These are phyloP conservation scores for Panthera leo DNA, from an alignment of 2,113 vertebrate species.

Conservation along the genomic window DNA sequence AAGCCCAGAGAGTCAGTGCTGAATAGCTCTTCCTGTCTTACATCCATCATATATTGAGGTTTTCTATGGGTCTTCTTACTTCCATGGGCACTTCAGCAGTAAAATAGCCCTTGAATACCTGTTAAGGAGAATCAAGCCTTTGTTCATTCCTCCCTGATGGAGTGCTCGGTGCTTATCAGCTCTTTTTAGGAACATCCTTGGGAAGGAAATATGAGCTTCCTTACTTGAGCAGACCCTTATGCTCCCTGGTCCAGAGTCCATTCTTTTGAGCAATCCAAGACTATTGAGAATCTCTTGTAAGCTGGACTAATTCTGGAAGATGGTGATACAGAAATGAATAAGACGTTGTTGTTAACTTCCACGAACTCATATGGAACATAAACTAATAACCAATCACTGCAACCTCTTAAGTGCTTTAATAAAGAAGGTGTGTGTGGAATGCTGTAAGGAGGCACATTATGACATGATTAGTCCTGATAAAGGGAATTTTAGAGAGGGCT, in stretches of 20 bases:
- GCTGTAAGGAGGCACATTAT: not conserved
- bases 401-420: not conserved
- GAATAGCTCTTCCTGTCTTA: not conserved
- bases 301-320: not conserved
- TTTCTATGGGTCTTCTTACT: not conserved
- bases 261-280: not conserved
- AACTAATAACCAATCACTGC: not conserved
- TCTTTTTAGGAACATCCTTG: not conserved
- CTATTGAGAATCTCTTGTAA: not conserved
- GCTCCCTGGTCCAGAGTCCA: not conserved
- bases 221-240: not conserved
- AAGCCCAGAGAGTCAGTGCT: not conserved
- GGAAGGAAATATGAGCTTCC: not conserved
- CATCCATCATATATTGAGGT: not conserved
- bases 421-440: not conserved
- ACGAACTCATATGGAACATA: not conserved
- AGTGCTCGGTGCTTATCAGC: not conserved
- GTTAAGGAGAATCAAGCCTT: not conserved
- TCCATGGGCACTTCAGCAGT: not conserved
- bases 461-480: not conserved
- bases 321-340: not conserved
- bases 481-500: not conserved
- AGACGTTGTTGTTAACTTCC: not conserved
- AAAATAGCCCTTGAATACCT: not conserved
- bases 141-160: not conserved